Conservation (phyloP, 2,888 invertebrate species). For the Acleris laterana region DNA sequence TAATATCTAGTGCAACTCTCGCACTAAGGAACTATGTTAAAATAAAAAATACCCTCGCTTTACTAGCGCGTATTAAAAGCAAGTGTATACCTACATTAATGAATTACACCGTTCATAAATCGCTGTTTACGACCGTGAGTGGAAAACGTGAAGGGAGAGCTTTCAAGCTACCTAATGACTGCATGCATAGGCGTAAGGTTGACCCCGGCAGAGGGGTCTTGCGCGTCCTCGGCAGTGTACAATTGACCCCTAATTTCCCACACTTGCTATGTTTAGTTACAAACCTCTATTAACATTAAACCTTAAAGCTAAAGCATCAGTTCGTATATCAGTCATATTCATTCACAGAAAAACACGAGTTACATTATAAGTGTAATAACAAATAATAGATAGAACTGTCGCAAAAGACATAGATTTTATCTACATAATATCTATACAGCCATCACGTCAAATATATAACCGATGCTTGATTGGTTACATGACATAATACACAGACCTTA, state of each 20-base stretch:
- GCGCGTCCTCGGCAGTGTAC: constrained; percentile 24
- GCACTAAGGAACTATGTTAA: too few relatives aligned
- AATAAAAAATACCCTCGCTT: too few relatives aligned
- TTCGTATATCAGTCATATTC: not conserved
- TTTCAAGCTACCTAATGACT: constrained; percentile 36
- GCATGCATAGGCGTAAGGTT: constrained; percentile 19
- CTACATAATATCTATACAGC: too few relatives aligned
- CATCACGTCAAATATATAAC: too few relatives aligned
- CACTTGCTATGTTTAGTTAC: constrained; percentile 15
- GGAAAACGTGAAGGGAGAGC: constrained; percentile 31
- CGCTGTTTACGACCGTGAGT: constrained; percentile 17
- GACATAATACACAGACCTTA: too few relatives aligned
- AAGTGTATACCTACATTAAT: not conserved
- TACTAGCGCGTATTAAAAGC: not conserved
- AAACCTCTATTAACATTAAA: not conserved
- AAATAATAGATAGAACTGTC: too few relatives aligned
- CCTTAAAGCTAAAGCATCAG: not conserved
- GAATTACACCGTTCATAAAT: constrained; percentile 5
- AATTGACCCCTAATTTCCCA: constrained; percentile 34
- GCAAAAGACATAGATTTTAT: too few relatives aligned
- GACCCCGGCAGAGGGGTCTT: constrained; percentile 33
- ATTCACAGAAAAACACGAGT: too few relatives aligned
- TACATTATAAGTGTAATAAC: too few relatives aligned
- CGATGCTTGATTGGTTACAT: too few relatives aligned
- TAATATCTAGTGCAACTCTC: too few relatives aligned